These are phyloP conservation scores for Iselma pallidipennis DNA, from an alignment of 2,888 invertebrate genomes.

Conservation along the genomic window DNA sequence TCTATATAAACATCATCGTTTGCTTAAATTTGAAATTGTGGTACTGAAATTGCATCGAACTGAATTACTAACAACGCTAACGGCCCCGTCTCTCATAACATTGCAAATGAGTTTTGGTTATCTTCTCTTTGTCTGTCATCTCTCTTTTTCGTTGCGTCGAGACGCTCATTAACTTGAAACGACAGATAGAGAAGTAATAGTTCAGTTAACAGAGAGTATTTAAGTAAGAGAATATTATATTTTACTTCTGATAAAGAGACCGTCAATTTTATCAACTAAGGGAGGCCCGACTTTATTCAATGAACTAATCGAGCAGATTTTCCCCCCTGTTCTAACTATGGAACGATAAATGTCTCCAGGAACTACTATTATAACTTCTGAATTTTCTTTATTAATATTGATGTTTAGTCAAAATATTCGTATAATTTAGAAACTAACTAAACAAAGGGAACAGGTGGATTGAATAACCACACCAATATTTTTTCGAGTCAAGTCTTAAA, in stretches of 20 bases:
- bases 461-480: too few species aligned
- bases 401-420: too few species aligned
- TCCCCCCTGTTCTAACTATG: neutral
- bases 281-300: neutral
- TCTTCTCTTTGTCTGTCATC: neutral
- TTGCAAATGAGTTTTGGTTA: neutral
- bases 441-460: too few species aligned
- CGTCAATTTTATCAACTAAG: neutral
- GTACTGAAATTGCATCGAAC: slow-evolving; percentile 1
- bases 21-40: neutral
- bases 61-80: neutral
- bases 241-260: neutral
- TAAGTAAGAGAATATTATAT: neutral
- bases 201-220: neutral
- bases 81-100: neutral
- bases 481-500: neutral
- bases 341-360: neutral
- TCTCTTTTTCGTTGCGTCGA: neutral
- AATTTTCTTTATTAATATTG: too few species aligned
- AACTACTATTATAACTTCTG: too few species aligned
- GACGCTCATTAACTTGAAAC: slow-evolving; percentile 7
- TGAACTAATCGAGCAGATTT: slow-evolving; percentile 8
- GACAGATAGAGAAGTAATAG: neutral
- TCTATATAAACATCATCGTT: slow-evolving; percentile 17
- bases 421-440: too few species aligned